Base-by-base conservation (phyloP, 2,888 invertebrate genomes). In the Hipparchia sbordonii region DNA sequence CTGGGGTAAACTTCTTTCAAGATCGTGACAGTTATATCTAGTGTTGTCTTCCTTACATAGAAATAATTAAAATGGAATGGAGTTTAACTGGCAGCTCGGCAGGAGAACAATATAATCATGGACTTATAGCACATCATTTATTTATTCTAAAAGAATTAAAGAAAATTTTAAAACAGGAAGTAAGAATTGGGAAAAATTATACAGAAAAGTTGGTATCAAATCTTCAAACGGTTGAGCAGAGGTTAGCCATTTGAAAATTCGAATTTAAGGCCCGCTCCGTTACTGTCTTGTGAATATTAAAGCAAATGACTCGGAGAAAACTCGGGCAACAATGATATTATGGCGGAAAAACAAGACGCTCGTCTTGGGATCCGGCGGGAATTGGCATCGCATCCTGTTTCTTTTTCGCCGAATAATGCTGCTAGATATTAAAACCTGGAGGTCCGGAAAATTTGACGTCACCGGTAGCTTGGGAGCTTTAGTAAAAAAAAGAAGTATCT, bases 301-400 rank as follows among this genome's bases (percentile, higher is more conserved):
- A 52, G 51, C 9, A 52, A 39, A 39, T 1, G 39, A 39, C 51
- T 82, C 82, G 80, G 81, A 85, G 80, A 61, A 61, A 39, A 39
- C 45, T 82, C 82, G 76, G 79, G 85, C 85, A 86, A 87, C 89
- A 89, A 90, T 90, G 87, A 90, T 90, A 90, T 90, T 91, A 89
- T 85, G 86, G 88, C 84, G 84, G 81, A 85, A 86, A 84, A 89
- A 90, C 91, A 92, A 91, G 88, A 88, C 87, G 89, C 89, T 87
- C 87, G 88, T 88, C 88, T 82, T 84, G 83, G 82, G 84, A 85
- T 85, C 92, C 91, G 86, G 81, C 83, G 91, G 90, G 91, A 90
- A 88, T 90, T 84, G 86, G 85, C 85, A 81, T 84, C 82, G 84
- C 82, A 82, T 82, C 80, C 83, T 84, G 83, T 86, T 87, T 87